A percentile compares a stretch with the other conserved stretches of the same genome.
These are phyloP conservation scores for Patella vulgata DNA, from an alignment of 1,140 invertebrate species.

Conservation along the genomic window DNA sequence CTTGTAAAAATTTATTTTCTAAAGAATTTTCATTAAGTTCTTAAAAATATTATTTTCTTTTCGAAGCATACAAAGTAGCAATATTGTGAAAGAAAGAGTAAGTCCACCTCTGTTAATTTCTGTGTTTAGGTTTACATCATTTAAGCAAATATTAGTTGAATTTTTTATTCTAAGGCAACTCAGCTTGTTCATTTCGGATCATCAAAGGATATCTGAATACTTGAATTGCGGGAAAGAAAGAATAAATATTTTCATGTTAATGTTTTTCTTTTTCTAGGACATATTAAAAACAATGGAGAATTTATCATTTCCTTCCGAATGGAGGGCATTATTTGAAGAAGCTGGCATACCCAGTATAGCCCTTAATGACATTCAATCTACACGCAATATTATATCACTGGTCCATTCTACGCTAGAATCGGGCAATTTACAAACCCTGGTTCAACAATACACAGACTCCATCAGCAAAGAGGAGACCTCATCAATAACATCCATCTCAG, in stretches of 20 bases:
- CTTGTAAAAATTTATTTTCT: not conserved
- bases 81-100: too few relatives aligned
- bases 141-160: too few relatives aligned
- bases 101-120: too few relatives aligned
- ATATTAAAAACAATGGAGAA: constrained; percentile 42
- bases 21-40: too few relatives aligned
- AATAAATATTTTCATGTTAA: too few relatives aligned
- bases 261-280: constrained; percentile 27
- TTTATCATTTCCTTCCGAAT: constrained; percentile 47
- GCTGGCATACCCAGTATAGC: constrained; percentile 46
- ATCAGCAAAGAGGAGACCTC: constrained; percentile 10
- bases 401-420: constrained; percentile 45
- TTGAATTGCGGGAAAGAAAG: too few relatives aligned
- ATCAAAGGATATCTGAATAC: too few relatives aligned
- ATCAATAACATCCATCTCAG: not conserved
- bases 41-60: too few relatives aligned
- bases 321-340: constrained; percentile 44
- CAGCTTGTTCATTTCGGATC: too few relatives aligned
- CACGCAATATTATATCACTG: constrained; percentile 44
- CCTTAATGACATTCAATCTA: constrained; percentile 44
- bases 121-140: too few relatives aligned
- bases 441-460: constrained; percentile 11
- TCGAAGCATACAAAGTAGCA: too few relatives aligned
- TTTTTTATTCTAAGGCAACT: too few relatives aligned
- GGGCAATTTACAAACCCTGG: constrained; percentile 22